phyloP scores from a whole-genome alignment of 2,888 invertebrate species.

The Branchellion lobata region DNA sequence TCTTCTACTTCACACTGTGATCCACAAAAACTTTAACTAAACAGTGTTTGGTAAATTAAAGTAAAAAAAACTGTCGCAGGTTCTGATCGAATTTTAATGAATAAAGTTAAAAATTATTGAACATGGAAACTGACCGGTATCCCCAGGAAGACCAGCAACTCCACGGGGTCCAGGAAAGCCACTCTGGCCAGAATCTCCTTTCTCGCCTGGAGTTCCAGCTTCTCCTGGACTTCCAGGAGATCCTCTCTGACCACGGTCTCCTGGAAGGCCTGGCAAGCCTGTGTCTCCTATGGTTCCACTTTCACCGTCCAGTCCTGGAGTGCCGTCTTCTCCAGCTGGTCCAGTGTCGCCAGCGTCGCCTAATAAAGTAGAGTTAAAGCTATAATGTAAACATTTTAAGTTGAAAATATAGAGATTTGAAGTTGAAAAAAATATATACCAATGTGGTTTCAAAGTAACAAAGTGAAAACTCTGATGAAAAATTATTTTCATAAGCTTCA shows the following conservation, averaged over 20 bases:
- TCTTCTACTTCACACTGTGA: too few species aligned
- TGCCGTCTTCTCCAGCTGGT: conserved; percentile 1
- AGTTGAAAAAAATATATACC: neutral
- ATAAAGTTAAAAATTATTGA: too few species aligned
- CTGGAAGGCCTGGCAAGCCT: conserved; percentile 31
- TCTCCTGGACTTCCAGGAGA: conserved; percentile 23
- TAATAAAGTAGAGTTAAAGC: neutral
- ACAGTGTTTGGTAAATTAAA: too few species aligned
- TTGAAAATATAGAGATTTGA: neutral
- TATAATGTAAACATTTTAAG: neutral
- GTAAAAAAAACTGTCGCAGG: too few species aligned
- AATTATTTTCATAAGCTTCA: too few species aligned
- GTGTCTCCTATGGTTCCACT: conserved; percentile 13
- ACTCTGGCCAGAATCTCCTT: conserved; percentile 4
- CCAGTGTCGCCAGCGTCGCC: conserved; percentile 46
- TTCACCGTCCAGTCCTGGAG: conserved; percentile 16
- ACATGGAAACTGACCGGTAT: neutral
- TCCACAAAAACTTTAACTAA: too few species aligned
- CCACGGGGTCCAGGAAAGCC: conserved; percentile 31
- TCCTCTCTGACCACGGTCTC: conserved; percentile 33
- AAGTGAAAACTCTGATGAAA: too few species aligned
- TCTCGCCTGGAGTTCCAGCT: conserved; percentile 25
- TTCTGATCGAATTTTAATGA: too few species aligned
- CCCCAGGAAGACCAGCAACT: neutral
- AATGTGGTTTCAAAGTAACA: too few species aligned